Base-by-base conservation (phyloP, 2,113 vertebrate genomes). In the Hylia prasina region DNA sequence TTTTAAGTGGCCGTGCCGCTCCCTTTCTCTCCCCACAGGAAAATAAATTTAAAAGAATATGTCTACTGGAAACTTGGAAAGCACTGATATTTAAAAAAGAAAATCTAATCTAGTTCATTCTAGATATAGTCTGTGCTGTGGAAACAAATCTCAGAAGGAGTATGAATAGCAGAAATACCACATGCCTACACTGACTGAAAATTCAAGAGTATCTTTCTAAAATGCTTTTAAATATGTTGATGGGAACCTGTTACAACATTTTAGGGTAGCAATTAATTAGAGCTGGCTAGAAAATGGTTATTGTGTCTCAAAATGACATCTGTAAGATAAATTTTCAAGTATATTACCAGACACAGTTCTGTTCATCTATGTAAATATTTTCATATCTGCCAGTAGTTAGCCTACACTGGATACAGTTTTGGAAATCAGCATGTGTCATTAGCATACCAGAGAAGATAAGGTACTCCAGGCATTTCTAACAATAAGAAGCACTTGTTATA, bases 261-360 rank as follows among this genome's bases (percentile, higher is more conserved):
- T 93, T 70, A 71, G 11, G 40, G 4, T 71, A 13, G 16, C 57
- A 85, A 73, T 73, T 89, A 77, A 83, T 73, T 89, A 83, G 31
- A 57, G 31, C 27, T 78, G 87, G 45, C 44, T 84, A 54, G 42
- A 82, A 90, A 90, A 80, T 4, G 0, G 51, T 86, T 86, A 90
- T 70, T 2, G 1, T 60, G 54, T 69, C 45, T 93, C 64, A 44
- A 88, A 96, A 90, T 76, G 53, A 82, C n/a, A 89, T 79, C 61
- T 87, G 56, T 85, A 94, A 93, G 66, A 86, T 39, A 89, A 83
- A 94, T 92, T 90, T 90, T 47, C 50, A 83, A 89, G 19, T 73
- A 54, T 51, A 66, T 88, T 87, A 40, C 42, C 24, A 61, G 45
- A 56, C 16, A 73, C 15, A 83, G 60, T 89, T 92, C 72, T 92